Base-by-base conservation (phyloP, 2,888 invertebrate genomes). In the Anthophora plumipes region DNA sequence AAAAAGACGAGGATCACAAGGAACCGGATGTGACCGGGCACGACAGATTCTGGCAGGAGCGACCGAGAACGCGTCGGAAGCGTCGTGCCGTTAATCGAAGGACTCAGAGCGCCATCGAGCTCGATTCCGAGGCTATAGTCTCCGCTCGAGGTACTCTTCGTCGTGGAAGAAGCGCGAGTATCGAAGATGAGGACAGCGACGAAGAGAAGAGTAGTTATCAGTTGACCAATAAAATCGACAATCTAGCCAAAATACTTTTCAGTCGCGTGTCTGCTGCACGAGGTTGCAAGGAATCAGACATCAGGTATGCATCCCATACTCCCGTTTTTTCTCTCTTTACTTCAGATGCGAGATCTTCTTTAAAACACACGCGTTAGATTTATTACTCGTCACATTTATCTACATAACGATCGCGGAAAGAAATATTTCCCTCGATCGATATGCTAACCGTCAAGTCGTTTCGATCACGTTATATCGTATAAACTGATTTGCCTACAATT, bases 21-120 rank as follows among this genome's bases (percentile, higher is more conserved):
- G 90, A 95, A 94, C 20, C 81, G 85, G 92, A 96, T 89, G 96
- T 96, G 2, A 97, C 97, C 9, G 97, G 97, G 0, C 97, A 97
- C 89, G 97, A 97, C 90, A 94, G 97, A 87, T 97, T 97, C 92
- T 97, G 96, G 89, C 96, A 96, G 90, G 96, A 96, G 76, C 94
- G 96, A 0, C 94, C 95, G 1, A 93, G 94, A 20, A 94, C 94
- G 89, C 93, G 94, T 91, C 94, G 91, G 43, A 90, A 89, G 91
- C 92, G 94, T 90, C 92, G 94, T 85, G 87, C 88, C 6, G 89
- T 89, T 6, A 91, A 89, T 74, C 90, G 92, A 12, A 88, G 93
- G 31, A 92, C 93, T 4, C 93, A 92, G 61, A 93, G 93, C 82
- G 93, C 93, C 31, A 93, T 93, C 46, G 93, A 93, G 59, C 86